Evolutionary conservation across 1,140 invertebrate species (phyloP).

Genomic region (Oscheius sp.): DNA sequence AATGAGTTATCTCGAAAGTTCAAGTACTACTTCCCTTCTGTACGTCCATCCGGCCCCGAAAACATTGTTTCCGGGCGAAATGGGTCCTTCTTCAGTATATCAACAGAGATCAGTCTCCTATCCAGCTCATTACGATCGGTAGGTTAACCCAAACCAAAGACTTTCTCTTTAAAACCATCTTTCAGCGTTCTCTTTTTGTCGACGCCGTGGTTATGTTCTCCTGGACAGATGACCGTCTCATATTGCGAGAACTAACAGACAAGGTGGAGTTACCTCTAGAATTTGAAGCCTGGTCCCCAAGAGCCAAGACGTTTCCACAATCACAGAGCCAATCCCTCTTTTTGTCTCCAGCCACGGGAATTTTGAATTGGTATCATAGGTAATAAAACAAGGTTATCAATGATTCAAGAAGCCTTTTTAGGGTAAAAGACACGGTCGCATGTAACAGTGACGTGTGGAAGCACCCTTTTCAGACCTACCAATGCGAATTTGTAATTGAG

Average conservation of each 20-base stretch:
- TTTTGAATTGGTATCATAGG: constrained; percentile 17
- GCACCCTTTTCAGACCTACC: constrained; percentile 36
- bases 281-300: constrained; percentile 25
- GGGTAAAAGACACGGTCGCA: constrained; percentile 20
- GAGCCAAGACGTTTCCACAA: constrained; percentile 5
- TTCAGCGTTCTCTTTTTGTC: constrained; percentile 16
- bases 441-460: constrained; percentile 37
- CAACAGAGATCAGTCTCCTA: constrained; percentile 19
- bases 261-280: constrained; percentile 19
- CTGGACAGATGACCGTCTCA: constrained; percentile 26
- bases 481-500: constrained; percentile 21
- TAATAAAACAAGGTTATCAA: neutral
- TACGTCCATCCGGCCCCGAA: constrained; percentile 22
- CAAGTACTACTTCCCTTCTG: constrained; percentile 38
- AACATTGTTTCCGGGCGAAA: constrained; percentile 33
- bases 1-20: constrained; percentile 41
- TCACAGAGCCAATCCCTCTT: neutral
- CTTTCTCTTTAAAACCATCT: neutral
- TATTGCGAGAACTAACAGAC: constrained; percentile 23
- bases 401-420: constrained; percentile 8
- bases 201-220: constrained; percentile 15
- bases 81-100: constrained; percentile 37
- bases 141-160: neutral
- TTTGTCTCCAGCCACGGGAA: constrained; percentile 23
- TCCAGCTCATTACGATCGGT: constrained; percentile 7